Evolutionary conservation across 1,140 invertebrate species (phyloP).

Genomic region (Maconellicoccus hirsutus): DNA sequence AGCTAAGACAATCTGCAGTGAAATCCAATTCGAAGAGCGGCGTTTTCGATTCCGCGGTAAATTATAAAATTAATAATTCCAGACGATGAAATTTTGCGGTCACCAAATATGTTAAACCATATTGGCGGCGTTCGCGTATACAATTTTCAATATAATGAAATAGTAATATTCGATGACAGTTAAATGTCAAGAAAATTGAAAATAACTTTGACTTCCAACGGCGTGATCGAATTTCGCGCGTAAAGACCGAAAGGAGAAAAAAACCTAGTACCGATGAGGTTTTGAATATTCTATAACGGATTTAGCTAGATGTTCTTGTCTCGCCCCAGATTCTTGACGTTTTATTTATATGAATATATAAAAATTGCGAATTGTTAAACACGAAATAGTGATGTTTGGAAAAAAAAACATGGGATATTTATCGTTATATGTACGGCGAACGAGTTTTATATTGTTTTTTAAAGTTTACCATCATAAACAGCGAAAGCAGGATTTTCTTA

Average conservation of each 20-base stretch:
- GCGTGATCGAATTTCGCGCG: not conserved
- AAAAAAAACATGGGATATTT: no score
- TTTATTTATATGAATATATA: no score
- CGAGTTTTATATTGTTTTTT: constrained; percentile 13
- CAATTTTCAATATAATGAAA: not conserved
- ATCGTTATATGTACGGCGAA: not conserved
- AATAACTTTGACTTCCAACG: not conserved
- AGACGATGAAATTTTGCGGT: not conserved
- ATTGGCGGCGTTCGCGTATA: not conserved
- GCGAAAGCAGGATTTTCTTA: not conserved
- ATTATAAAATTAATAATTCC: not conserved
- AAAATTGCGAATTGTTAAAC: not conserved
- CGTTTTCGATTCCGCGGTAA: not conserved
- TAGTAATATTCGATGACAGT: constrained; percentile 5
- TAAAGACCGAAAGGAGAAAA: no score
- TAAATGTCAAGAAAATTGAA: constrained; percentile 6
- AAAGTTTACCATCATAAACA: constrained; percentile 1
- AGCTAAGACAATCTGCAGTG: no score
- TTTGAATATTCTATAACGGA: no score
- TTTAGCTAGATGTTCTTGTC: no score
- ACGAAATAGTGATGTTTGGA: not conserved
- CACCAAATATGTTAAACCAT: not conserved
- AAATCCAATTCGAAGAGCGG: not conserved
- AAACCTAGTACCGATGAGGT: no score
- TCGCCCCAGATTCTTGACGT: no score